Percentiles rank a stretch among this genome's conserved stretches.
These are phyloP conservation scores for Rhogogaster chlorosoma DNA, from an alignment of 2,888 invertebrate genomes.

Conservation along the genomic window DNA sequence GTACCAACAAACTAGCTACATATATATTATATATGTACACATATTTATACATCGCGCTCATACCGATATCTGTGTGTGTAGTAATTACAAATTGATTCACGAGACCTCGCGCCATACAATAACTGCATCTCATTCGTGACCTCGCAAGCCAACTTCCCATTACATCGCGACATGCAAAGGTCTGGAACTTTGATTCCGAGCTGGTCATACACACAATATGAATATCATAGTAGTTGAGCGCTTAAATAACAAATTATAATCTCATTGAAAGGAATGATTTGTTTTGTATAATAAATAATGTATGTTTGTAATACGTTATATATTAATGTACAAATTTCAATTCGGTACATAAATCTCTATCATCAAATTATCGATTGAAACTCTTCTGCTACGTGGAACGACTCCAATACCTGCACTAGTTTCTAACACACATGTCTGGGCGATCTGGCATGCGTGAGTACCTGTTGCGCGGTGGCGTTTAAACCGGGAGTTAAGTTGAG, in stretches of 20 bases:
- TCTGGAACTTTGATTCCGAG: slow-evolving; percentile 2
- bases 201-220: neutral
- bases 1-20: neutral
- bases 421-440: neutral
- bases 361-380: neutral
- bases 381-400: neutral
- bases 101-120: slow-evolving; percentile 27
- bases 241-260: neutral
- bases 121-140: slow-evolving; percentile 14
- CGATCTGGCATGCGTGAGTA: slow-evolving; percentile 11
- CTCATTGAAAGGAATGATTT: neutral
- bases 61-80: neutral
- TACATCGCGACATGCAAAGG: neutral
- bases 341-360: neutral
- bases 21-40: neutral
- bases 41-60: neutral
- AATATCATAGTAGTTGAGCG: neutral
- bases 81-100: slow-evolving; percentile 26
- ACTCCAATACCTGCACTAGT: neutral
- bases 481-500: neutral
- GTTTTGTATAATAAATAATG: neutral
- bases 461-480: slow-evolving; percentile 41
- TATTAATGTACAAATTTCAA: neutral
- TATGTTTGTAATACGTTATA: neutral
- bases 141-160: slow-evolving; percentile 8